These are phyloP conservation scores for Rynchops niger DNA, from an alignment of 2,113 vertebrate species.

Conservation along the genomic window DNA sequence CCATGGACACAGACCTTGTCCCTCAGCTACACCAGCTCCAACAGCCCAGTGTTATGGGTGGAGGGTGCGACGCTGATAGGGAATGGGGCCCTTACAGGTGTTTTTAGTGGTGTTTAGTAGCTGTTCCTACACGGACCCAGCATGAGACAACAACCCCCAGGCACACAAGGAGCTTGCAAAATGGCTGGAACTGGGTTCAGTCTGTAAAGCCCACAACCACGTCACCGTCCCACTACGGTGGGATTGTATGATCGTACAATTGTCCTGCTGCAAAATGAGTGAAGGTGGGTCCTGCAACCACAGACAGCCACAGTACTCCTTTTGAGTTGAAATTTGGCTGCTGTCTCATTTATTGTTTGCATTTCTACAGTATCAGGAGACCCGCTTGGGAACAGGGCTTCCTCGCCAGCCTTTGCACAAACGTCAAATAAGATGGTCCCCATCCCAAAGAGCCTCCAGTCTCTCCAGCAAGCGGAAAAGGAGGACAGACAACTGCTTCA, in stretches of 20 bases:
- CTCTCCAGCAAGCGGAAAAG: neutral
- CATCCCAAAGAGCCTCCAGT: neutral
- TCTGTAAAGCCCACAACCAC: rapidly evolving
- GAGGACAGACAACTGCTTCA: neutral
- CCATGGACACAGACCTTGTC: rapidly evolving
- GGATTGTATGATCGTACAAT: too few species aligned
- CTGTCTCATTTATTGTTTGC: neutral
- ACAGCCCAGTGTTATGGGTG: too few species aligned
- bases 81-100: neutral
- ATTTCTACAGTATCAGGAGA: neutral
- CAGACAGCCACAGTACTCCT: neutral
- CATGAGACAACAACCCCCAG: rapidly evolving
- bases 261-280: neutral
- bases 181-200: neutral
- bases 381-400: neutral
- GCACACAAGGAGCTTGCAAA: neutral
- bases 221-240: rapidly evolving
- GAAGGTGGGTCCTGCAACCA: neutral
- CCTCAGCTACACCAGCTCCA: neutral
- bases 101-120: neutral
- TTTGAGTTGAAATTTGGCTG: neutral
- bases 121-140: neutral
- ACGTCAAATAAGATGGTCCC: neutral
- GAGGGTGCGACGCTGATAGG: neutral
- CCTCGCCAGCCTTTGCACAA: neutral